These are phyloP conservation scores for Apostichopus parvimensis DNA, from an alignment of 35 echinoderm and acorn worm genomes.

Conservation along the genomic window DNA sequence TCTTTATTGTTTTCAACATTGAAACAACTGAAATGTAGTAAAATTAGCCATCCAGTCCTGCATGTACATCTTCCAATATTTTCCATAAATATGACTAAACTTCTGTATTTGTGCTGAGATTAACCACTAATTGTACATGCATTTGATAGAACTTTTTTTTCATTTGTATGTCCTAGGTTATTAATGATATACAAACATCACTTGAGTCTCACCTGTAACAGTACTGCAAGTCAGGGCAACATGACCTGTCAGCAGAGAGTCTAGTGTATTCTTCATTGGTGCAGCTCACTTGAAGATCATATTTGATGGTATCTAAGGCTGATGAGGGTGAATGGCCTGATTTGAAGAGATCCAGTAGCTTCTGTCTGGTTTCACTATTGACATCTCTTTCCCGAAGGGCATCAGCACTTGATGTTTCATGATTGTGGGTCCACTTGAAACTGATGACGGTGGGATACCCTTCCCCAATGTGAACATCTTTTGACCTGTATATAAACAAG, in stretches of 20 bases:
- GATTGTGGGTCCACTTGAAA: not conserved
- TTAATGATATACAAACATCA: not conserved
- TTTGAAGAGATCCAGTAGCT: not conserved
- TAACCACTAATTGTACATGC: not conserved
- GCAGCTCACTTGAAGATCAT: not conserved
- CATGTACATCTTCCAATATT: not conserved
- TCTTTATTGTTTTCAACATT: too few species aligned
- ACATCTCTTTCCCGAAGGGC: not conserved
- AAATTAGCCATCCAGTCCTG: not conserved
- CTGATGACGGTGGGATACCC: not conserved
- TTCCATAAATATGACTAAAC: not conserved
- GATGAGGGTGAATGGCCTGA: not conserved
- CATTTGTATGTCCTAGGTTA: not conserved
- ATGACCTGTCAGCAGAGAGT: not conserved
- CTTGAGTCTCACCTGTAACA: not conserved
- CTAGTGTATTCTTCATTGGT: not conserved
- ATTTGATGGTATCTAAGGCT: not conserved
- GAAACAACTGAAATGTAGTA: too few species aligned
- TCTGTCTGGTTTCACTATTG: not conserved
- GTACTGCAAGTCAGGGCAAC: not conserved
- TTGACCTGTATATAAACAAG: not conserved
- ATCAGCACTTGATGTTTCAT: too few species aligned
- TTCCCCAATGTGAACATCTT: not conserved
- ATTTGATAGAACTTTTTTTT: not conserved
- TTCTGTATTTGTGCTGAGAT: not conserved